Base-by-base conservation (phyloP, 2,797 vertebrate genomes). In the Acanthiza pusilla region DNA sequence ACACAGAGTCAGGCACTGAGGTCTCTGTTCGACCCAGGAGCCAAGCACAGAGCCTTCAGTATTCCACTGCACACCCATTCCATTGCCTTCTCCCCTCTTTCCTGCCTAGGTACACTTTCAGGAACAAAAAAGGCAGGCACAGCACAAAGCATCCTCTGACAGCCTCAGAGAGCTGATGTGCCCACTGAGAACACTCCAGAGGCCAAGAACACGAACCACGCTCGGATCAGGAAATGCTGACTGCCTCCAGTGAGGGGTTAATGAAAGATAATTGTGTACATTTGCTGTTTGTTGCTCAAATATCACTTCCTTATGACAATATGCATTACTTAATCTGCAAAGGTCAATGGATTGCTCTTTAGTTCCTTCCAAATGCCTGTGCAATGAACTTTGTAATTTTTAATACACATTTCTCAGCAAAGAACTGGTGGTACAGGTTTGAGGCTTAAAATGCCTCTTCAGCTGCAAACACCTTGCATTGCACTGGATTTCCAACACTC, bases 281-380 rank as follows among this genome's bases (percentile, higher is more conserved):
- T 87, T 95, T 88, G 85, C 67, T 72, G 71, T 74, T 88, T 77
- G 91, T 84, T 77, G 92, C 88, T 94, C 86, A 76, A 88, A 63
- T 78, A 83, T 85, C 94, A 93, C 89, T 97, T 96, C 96, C 96
- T 97, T 89, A 61, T 78, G 89, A 94, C 88, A 96, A 54, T 45
- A 45, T 23, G 47, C 68, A 74, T 87, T 94, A 91, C 82, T 58
- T 94, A 61, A 89, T 85, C 86, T 85, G 84, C 93, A 94, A 84
- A 96, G 95, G 94, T 96, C 95, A 94, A 20, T 21, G 60, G 53
- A 81, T 86, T 71, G 60, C 60, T 90, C 91, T 85, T 70, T 63
- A 75, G 89, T 14, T 87, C 94, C 72, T 96, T 96, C 61, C 63
- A 94, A 94, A 87, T 61, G 86, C 85, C 62, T 92, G 87, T 53